Percentiles rank a stretch among this genome's conserved stretches.
Evolutionary conservation across 2,888 invertebrate genomes (phyloP).

Genomic region (Melangyna quadrimaculata): DNA sequence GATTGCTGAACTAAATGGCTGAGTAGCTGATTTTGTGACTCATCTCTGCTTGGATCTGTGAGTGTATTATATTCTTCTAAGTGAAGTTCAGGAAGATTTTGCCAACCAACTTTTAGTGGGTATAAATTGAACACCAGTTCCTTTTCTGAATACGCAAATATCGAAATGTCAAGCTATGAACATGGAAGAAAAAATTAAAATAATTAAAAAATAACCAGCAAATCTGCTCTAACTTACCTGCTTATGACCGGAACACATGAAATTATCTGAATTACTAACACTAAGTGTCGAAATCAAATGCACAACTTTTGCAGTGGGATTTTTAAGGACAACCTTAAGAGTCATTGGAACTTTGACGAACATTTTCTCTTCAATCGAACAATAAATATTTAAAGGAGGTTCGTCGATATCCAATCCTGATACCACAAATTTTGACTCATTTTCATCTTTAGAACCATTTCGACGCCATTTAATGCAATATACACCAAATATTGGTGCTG

Average conservation of each 20-base stretch:
- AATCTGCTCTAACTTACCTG: conserved; percentile 83
- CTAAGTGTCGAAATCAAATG: conserved; percentile 79
- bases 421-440: conserved; percentile 80
- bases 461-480: conserved; percentile 81
- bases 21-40: conserved; percentile 77
- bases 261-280: conserved; percentile 85
- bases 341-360: conserved; percentile 81
- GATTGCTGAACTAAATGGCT: conserved; percentile 80
- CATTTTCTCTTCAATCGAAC: conserved; percentile 80
- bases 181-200: not conserved
- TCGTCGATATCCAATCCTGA: conserved; percentile 79
- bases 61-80: conserved; percentile 80
- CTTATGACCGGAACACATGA: conserved; percentile 97
- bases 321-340: conserved; percentile 79
- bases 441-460: conserved; percentile 77
- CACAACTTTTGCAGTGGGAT: conserved; percentile 79
- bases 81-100: conserved; percentile 79
- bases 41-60: conserved; percentile 78
- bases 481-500: conserved; percentile 77
- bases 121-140: conserved; percentile 80
- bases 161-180: conserved; percentile 80
- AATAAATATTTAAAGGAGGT: conserved; percentile 80
- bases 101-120: conserved; percentile 80
- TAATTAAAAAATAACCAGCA: not conserved
- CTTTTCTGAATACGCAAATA: conserved; percentile 79